Percentiles rank a stretch among this genome's conserved stretches.
phyloP scores from a whole-genome alignment of 2,888 invertebrate species.

The Caenorhabditis becei region DNA sequence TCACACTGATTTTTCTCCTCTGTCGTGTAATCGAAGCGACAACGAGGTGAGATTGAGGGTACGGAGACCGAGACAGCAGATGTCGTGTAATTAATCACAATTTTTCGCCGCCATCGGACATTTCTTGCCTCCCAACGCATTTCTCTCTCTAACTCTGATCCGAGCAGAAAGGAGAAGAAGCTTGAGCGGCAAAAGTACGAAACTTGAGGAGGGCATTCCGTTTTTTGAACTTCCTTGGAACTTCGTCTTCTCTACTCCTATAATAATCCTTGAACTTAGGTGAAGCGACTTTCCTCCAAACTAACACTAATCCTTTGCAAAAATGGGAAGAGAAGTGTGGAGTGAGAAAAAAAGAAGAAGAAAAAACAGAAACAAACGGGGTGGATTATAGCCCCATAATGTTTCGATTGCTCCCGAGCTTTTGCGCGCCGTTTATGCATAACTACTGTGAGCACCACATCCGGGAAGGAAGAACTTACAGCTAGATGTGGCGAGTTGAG shows the following conservation, averaged over 20 bases:
- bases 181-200: conserved; percentile 27
- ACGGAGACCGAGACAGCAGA: conserved; percentile 36
- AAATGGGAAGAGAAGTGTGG: not conserved
- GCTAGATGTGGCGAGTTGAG: conserved; percentile 76
- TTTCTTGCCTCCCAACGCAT: conserved; percentile 13
- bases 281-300: not conserved
- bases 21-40: not conserved
- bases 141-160: conserved; percentile 12
- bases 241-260: not conserved
- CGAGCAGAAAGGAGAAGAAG: not conserved
- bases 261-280: conserved; percentile 28
- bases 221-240: conserved; percentile 9
- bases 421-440: conserved; percentile 37
- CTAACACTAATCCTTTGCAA: conserved; percentile 31
- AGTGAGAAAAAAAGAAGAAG: not conserved
- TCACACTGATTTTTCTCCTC: conserved; percentile 1
- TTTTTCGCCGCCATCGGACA: conserved; percentile 40
- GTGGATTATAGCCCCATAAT: conserved; percentile 57
- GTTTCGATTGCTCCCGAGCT: conserved; percentile 43
- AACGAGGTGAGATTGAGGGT: not conserved
- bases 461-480: conserved; percentile 62
- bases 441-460: conserved; percentile 17
- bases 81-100: conserved; percentile 60
- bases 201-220: conserved; percentile 12
- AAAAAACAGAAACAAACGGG: conserved; percentile 23